Conservation (phyloP, 1,140 invertebrate species). For the Camponotus vicinus region DNA sequence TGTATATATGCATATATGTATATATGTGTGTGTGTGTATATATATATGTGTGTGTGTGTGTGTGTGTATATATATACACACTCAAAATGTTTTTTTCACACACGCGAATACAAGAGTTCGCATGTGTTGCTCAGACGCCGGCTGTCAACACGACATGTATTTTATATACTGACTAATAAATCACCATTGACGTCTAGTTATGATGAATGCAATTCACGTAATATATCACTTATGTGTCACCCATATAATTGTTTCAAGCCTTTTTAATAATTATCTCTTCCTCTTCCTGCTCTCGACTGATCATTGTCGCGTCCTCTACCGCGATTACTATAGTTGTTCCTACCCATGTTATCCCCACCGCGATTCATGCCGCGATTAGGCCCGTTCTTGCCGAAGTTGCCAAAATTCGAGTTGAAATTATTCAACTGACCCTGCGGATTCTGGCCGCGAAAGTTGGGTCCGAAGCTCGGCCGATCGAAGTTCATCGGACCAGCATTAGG, state of each 20-base stretch:
- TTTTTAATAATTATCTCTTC: slow-evolving; percentile 81
- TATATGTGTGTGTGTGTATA: slow-evolving; percentile 12
- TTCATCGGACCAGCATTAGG: slow-evolving; percentile 76
- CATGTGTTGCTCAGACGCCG: not conserved
- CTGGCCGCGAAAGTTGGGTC: slow-evolving; percentile 79
- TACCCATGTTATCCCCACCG: slow-evolving; percentile 78
- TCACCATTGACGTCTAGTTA: not conserved
- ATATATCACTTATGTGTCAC: not conserved
- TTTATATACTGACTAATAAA: not conserved
- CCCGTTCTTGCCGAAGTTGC: slow-evolving; percentile 77
- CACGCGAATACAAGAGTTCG: not conserved
- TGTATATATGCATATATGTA: not conserved
- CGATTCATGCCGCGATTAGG: slow-evolving; percentile 78
- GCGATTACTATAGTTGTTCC: slow-evolving; percentile 80
- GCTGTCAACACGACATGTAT: not conserved
- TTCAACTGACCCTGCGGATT: slow-evolving; percentile 71
- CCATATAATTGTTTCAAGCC: slow-evolving; percentile 19
- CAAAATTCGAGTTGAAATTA: slow-evolving; percentile 76
- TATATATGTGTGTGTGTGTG: not conserved
- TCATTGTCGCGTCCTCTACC: slow-evolving; percentile 82
- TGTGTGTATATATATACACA: slow-evolving; percentile 8
- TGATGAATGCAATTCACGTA: not conserved
- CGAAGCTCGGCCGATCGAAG: slow-evolving; percentile 81
- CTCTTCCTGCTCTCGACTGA: slow-evolving; percentile 75
- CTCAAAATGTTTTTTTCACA: not conserved